Evolutionary conservation across 2,113 vertebrate genomes (phyloP).

Genomic region (Hipposideros armiger): DNA sequence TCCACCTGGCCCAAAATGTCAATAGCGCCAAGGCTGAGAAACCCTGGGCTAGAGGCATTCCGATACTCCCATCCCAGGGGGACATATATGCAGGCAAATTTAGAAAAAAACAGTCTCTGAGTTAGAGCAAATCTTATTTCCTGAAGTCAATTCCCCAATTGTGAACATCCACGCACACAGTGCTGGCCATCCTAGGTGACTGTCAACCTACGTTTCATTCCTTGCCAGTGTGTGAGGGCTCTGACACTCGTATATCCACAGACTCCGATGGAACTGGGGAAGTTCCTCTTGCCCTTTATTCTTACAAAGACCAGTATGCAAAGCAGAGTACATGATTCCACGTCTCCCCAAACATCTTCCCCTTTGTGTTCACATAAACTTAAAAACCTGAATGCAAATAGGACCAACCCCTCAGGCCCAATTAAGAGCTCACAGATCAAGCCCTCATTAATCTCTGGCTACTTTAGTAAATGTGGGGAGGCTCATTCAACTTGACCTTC

Average conservation of each 20-base stretch:
- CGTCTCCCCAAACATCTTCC: background rate
- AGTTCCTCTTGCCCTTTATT: background rate
- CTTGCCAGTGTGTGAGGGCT: background rate
- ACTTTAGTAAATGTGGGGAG: background rate
- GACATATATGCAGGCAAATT: background rate
- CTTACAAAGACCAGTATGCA: background rate
- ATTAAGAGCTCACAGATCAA: background rate
- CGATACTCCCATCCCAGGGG: background rate
- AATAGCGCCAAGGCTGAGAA: background rate
- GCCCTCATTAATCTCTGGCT: background rate
- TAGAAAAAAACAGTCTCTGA: background rate
- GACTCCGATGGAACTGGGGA: background rate
- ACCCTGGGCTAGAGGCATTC: background rate
- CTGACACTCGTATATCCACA: background rate
- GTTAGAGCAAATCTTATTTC: background rate
- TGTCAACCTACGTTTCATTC: background rate
- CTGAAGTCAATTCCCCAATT: background rate
- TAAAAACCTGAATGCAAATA: background rate
- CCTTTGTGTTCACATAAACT: background rate
- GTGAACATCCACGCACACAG: background rate
- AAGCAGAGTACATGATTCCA: background rate
- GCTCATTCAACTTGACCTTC: background rate
- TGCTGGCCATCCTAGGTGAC: background rate
- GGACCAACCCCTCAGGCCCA: background rate
- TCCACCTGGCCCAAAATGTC: background rate